Base-by-base conservation (phyloP, 2,888 invertebrate genomes). In the Pristionchus entomophagus region DNA sequence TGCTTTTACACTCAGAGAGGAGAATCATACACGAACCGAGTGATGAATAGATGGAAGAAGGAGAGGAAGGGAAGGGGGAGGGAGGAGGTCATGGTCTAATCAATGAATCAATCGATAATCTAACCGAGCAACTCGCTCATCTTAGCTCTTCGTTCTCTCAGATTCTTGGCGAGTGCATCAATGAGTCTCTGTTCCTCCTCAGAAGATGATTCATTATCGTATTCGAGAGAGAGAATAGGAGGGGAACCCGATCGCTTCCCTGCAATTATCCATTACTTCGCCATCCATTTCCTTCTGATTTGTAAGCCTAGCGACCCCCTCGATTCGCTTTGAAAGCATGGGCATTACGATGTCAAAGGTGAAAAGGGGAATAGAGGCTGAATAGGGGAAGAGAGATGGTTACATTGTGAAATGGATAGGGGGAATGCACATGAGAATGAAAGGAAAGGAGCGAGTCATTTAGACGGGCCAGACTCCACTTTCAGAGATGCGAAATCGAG, bases 361-460 rank as follows among this genome's bases (percentile, higher is more conserved):
- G 80, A 53, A 80, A 53, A 80, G 29, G 41, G 41, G 35, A 2
- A 41, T 26, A 78, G 38, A 69, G 35, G 35, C 32, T 35, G 26
- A 69, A 69, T 17, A 38, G 38, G 69, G 22, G n/a, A n/a, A n/a
- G n/a, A n/a, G n/a, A n/a, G n/a, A n/a, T 26, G 77, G 77, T 45
- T 77, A 45, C 65, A 65, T 65, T 65, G 65, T 65, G 45, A 77
- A 77, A 77, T 45, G 77, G 77, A 77, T 77, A 77, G 29, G 35
- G 29, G 38, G 10, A 12, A 19, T 32, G 35, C 80, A 53, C 53
- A 80, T 53, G 38, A 80, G 49, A 53, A 38, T 80, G 80, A 53
- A 80, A 80, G 53, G 49, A 53, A 80, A 80, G 51, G 38, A 32
- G 65, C 5, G 77, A 77, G 41, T 45, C 77, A 45, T 77, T 77